Evolutionary conservation across 2,113 vertebrate species (phyloP).

Genomic region (Gavialis gangeticus): DNA sequence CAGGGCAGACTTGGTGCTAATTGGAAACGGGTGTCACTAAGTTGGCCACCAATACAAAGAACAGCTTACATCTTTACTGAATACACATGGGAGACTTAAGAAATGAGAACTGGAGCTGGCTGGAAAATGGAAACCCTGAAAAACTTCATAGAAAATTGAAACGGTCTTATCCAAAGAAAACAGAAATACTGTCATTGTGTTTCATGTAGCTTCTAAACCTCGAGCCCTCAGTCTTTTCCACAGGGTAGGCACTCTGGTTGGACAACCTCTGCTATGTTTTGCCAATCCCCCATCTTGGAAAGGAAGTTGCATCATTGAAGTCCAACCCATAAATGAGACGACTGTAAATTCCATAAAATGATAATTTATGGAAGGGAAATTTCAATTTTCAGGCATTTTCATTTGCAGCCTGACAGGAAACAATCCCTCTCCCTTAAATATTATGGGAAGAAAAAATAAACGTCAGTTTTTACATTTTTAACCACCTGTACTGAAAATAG

Average conservation of each 20-base stretch:
- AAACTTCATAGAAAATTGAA: not conserved
- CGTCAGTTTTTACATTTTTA: not conserved
- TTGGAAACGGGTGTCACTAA: not conserved
- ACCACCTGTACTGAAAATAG: not conserved
- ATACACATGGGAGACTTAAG: slow-evolving; percentile 15
- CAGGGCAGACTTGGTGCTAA: slow-evolving; percentile 14
- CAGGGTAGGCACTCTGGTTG: not conserved
- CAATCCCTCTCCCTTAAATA: no score
- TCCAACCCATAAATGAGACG: not conserved
- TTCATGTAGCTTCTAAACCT: not conserved
- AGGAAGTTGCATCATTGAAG: not conserved
- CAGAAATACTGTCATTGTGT: not conserved
- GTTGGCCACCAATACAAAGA: not conserved
- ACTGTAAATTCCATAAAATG: no score
- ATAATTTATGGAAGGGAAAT: not conserved
- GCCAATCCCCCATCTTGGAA: not conserved
- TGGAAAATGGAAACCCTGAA: not conserved
- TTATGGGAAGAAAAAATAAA: no score
- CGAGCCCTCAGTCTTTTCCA: not conserved
- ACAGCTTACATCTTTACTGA: not conserved
- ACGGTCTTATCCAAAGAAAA: not conserved
- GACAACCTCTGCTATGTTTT: not conserved
- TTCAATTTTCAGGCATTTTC: not conserved
- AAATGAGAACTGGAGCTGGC: not conserved
- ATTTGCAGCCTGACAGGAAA: no score